These are phyloP conservation scores for Cylloceria caligata DNA, from an alignment of 2,888 invertebrate genomes.

Conservation along the genomic window DNA sequence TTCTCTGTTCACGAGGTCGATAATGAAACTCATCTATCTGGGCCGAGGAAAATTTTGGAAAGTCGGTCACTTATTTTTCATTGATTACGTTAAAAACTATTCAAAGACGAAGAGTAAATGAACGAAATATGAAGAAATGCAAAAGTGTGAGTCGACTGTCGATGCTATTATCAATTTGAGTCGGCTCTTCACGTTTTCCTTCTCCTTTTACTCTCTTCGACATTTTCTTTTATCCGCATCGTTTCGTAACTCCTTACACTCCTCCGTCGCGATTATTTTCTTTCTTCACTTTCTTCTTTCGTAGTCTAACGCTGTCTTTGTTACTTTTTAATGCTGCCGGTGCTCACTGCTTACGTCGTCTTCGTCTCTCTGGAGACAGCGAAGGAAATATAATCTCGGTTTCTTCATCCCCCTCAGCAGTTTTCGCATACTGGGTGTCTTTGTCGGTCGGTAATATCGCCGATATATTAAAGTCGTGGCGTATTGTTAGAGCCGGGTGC, in stretches of 20 bases:
- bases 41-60: neutral
- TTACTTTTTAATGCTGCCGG: neutral
- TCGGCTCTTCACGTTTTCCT: slow-evolving; percentile 52
- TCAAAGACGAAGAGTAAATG: neutral
- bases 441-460: slow-evolving; percentile 69
- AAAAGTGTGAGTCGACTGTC: slow-evolving; percentile 14
- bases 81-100: slow-evolving; percentile 13
- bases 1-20: no score
- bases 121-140: neutral
- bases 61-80: slow-evolving; percentile 6
- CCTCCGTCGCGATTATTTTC: no score
- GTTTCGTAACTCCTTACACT: slow-evolving; percentile 14
- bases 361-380: neutral
- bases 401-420: slow-evolving; percentile 20
- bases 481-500: slow-evolving; percentile 68
- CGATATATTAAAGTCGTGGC: slow-evolving; percentile 74
- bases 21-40: no score
- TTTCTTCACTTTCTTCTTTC: neutral
- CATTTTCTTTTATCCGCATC: slow-evolving; percentile 1
- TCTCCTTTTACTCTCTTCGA: neutral
- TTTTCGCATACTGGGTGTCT: slow-evolving; percentile 28
- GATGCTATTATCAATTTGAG: slow-evolving; percentile 63
- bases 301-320: neutral
- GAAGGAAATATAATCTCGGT: slow-evolving; percentile 31
- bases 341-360: slow-evolving; percentile 16